Conservation (phyloP, 2,888 invertebrate species). For the Branchellion lobata region DNA sequence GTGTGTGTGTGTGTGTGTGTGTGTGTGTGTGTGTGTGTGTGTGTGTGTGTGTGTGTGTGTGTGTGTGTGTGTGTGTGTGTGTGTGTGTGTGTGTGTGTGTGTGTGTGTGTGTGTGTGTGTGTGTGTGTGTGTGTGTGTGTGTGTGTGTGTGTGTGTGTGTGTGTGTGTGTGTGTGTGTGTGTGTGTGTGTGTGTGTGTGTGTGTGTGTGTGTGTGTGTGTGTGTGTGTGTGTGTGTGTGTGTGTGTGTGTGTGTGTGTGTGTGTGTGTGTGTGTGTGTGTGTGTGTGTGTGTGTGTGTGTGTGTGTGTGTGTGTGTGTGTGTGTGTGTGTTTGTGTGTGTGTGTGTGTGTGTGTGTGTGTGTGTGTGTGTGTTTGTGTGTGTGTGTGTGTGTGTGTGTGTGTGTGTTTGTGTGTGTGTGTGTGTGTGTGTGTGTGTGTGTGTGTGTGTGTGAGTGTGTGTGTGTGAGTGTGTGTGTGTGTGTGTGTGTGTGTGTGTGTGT, state of each 20-base stretch:
- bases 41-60: background rate
- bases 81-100: no score
- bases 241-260: background rate
- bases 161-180: background rate
- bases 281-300: background rate
- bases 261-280: no score
- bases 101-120: background rate
- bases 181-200: background rate
- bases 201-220: background rate
- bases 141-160: background rate
- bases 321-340: background rate
- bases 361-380: constrained; percentile 5
- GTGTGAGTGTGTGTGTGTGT: background rate
- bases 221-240: background rate
- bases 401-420: no score
- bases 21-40: background rate
- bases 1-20: background rate
- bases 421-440: background rate
- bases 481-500: no score
- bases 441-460: background rate
- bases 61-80: background rate
- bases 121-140: no score
- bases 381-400: background rate
- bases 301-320: no score
- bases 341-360: background rate